Evolutionary conservation across 1,140 invertebrate species (phyloP).

Genomic region (Bemisia tabaci): DNA sequence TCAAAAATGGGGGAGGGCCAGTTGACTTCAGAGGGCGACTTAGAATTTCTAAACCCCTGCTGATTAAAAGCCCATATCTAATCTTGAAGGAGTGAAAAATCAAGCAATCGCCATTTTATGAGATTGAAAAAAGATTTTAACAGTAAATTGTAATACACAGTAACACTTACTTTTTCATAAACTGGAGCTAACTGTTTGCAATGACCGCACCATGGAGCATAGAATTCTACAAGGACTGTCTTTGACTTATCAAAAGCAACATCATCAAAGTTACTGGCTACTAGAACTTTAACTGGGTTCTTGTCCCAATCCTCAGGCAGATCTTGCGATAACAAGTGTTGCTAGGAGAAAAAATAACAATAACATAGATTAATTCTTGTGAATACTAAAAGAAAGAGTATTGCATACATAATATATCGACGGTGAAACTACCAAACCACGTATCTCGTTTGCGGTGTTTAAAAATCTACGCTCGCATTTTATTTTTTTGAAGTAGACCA

Average conservation of each 20-base stretch:
- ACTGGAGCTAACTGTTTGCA: conserved; percentile 94
- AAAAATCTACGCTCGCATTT: no score
- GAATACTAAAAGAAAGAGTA: background rate
- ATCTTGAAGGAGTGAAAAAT: no score
- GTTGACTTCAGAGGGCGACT: no score
- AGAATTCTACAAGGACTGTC: conserved; percentile 96
- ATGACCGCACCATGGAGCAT: conserved; percentile 95
- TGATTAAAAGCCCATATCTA: no score
- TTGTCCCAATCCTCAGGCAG: conserved; percentile 96
- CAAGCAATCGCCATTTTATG: no score
- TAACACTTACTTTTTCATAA: conserved; percentile 56
- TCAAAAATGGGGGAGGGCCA: no score
- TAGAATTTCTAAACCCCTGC: no score
- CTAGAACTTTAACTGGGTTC: conserved; percentile 84
- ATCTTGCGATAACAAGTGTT: conserved; percentile 85
- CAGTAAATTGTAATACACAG: no score
- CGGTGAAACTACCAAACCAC: no score
- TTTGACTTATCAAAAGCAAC: conserved; percentile 80
- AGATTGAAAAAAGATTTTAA: no score
- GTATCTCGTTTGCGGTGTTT: no score
- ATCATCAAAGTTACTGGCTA: conserved; percentile 91
- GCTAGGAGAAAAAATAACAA: conserved; percentile 28
- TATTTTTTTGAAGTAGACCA: no score
- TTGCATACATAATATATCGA: background rate
- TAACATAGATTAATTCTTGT: background rate